Conservation (phyloP, 2,888 invertebrate species). For the Scaptomyza cyrtandrae region DNA sequence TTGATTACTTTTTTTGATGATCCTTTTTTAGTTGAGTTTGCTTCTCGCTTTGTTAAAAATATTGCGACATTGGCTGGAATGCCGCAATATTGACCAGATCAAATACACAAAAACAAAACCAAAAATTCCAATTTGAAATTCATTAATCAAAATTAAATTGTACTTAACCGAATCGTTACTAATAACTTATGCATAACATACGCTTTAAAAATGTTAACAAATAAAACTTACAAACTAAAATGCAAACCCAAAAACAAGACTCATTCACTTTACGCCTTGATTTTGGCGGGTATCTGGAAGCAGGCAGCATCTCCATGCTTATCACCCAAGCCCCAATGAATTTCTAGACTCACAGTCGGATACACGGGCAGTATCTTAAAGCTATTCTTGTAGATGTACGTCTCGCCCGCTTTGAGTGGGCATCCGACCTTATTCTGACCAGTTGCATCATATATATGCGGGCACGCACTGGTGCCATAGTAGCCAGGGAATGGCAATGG, state of each 20-base stretch:
- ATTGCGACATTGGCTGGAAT: slow-evolving; percentile 74
- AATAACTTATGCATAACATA: slow-evolving; percentile 38
- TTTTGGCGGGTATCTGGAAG: slow-evolving; percentile 89
- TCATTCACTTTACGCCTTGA: slow-evolving; percentile 81
- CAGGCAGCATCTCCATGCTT: slow-evolving; percentile 86
- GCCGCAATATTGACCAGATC: slow-evolving; percentile 63
- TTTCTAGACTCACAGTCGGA: slow-evolving; percentile 85
- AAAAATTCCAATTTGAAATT: slow-evolving; percentile 21
- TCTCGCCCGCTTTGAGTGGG: slow-evolving; percentile 88
- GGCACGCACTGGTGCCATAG: slow-evolving; percentile 89
- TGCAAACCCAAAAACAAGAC: slow-evolving; percentile 22
- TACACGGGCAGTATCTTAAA: slow-evolving; percentile 86
- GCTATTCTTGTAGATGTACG: slow-evolving; percentile 89
- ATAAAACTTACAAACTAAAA: slow-evolving; percentile 48
- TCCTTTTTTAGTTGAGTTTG: background rate
- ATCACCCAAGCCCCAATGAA: slow-evolving; percentile 88
- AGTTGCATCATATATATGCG: slow-evolving; percentile 87
- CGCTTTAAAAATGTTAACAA: slow-evolving; percentile 48
- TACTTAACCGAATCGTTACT: slow-evolving; percentile 52
- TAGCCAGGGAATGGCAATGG: slow-evolving; percentile 91
- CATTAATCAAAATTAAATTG: slow-evolving; percentile 33
- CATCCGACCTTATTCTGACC: slow-evolving; percentile 87
- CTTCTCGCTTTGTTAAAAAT: slow-evolving; percentile 15
- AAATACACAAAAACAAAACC: slow-evolving; percentile 15
- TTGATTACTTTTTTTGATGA: too few relatives aligned